These are phyloP conservation scores for Cheilosia urbana DNA, from an alignment of 2,888 invertebrate species.

Conservation along the genomic window DNA sequence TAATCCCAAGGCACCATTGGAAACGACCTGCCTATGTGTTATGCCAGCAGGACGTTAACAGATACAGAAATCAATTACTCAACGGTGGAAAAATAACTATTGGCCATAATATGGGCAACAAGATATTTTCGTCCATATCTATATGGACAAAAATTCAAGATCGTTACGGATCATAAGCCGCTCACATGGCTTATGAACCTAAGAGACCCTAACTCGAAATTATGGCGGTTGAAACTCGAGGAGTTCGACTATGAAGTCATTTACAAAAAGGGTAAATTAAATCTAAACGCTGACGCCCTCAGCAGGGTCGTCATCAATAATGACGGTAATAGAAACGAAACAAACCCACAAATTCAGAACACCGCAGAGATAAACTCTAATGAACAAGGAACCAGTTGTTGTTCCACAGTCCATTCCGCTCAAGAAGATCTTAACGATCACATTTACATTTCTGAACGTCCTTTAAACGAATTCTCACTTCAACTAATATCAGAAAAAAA, in stretches of 20 bases:
- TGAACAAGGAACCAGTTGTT: background rate
- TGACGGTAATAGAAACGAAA: background rate
- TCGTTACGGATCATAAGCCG: too few relatives aligned
- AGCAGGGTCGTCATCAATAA: background rate
- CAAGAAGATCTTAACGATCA: background rate
- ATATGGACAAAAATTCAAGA: background rate
- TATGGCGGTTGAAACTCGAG: too few relatives aligned
- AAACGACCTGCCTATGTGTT: background rate
- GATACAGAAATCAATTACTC: background rate
- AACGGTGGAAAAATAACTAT: conserved; percentile 2
- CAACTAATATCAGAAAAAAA: background rate
- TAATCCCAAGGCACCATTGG: background rate
- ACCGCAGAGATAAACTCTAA: background rate
- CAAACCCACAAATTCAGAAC: background rate
- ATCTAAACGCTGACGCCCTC: background rate
- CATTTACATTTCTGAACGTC: background rate
- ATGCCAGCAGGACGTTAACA: background rate
- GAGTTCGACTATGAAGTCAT: too few relatives aligned
- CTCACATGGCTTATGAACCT: too few relatives aligned
- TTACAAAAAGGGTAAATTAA: background rate
- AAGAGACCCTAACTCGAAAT: too few relatives aligned
- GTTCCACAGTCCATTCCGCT: background rate
- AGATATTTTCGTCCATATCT: conserved; percentile 13
- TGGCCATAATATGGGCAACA: background rate
- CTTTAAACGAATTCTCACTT: background rate